Base-by-base conservation (phyloP, 2,113 vertebrate species). In the Sprattus sprattus region DNA sequence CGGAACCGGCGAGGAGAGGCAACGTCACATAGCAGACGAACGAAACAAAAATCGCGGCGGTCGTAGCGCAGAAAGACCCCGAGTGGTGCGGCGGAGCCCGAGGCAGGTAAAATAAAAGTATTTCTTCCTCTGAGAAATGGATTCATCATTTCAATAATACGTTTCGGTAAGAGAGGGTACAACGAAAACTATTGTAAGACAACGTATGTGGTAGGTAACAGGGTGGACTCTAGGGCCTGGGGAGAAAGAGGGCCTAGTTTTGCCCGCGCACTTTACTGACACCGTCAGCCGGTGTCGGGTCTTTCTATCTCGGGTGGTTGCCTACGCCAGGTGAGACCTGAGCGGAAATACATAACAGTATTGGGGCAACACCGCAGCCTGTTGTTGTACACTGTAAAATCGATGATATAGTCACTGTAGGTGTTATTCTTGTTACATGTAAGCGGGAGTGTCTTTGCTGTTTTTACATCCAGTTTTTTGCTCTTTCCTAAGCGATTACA, bases 31-130 rank as follows among this genome's bases (percentile, higher is more conserved):
- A 90, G 90, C 88, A 88, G 89, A 92, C 92, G 88, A 92, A 90
- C 89, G 91, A 93, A 88, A 90, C 87, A 91, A 92, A 91, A 81
- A 87, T 67, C 71, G 85, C 83, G 86, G 81, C 87, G 82, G 67
- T 57, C 50, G 54, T 67, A 92, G 88, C 84, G 89, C 86, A 88
- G 84, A 90, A 86, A 88, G 87, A 89, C 64, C 83, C 91, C 71
- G 85, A 87, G 89, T 83, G 92, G 94, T 93, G 93, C 93, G 94
- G 95, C 91, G 94, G 94, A 94, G 94, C 93, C 92, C 89, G 92
- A 92, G 92, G 91, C 92, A 94, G 94, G 94, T 95, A 93, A 78
- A 78, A 39, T 15, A 44, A 4, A 15, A 32, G 39, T 0, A 39
- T 6, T 78, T 6, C 11, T 28, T 16, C 15, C 0, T 28, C 8